These are phyloP conservation scores for Cancer borealis DNA, from an alignment of 2,888 invertebrate genomes.

Conservation along the genomic window DNA sequence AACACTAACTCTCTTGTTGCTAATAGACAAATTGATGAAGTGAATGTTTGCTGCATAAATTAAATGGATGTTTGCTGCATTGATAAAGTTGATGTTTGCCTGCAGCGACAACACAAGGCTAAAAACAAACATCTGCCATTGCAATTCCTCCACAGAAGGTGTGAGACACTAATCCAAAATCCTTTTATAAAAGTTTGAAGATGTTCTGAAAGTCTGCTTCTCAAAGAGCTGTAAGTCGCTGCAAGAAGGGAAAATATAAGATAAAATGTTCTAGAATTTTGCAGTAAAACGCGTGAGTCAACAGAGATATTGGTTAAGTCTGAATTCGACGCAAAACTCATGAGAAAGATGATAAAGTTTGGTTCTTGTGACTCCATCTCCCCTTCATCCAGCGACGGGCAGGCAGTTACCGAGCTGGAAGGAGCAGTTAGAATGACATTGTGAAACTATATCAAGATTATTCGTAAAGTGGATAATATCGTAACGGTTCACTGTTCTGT, in stretches of 20 bases:
- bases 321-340: not conserved
- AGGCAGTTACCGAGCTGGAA: not conserved
- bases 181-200: not conserved
- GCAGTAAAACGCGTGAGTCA: not conserved
- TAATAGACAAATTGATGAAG: no score
- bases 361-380: not conserved
- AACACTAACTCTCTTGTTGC: not conserved
- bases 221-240: not conserved
- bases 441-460: not conserved
- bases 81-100: not conserved
- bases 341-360: not conserved
- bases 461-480: slow-evolving; percentile 11
- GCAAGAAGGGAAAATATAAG: not conserved
- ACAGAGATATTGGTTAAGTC: not conserved
- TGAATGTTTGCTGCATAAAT: not conserved
- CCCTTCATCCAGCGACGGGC: not conserved
- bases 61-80: no score
- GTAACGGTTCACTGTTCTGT: not conserved
- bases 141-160: not conserved
- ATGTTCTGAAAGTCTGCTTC: not conserved
- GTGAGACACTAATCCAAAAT: not conserved
- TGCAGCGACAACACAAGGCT: not conserved
- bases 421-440: not conserved
- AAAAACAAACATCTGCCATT: not conserved
- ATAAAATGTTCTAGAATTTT: not conserved